Evolutionary conservation across 1,140 invertebrate genomes (phyloP), one percentile per base, ranked within the genome.

Genomic region (Schlechtendalia chinensis): DNA sequence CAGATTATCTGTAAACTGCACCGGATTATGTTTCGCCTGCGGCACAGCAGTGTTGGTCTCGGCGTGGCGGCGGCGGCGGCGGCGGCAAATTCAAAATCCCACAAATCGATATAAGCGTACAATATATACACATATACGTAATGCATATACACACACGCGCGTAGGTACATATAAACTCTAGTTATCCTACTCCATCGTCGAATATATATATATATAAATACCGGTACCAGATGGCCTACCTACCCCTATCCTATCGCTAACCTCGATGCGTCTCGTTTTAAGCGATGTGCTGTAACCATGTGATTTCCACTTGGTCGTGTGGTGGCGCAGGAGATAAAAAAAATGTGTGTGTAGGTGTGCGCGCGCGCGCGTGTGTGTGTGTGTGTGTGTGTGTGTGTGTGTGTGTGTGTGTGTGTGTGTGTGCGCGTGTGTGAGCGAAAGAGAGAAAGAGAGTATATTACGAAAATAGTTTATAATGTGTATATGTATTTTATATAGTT

Each of bases 1-100:
- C 75, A 79, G 75, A 79, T 79, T 79, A 79, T 79, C 75, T 47
- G 75, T 63, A 79, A 79, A 79, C 75, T 79, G 75, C 75, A 63
- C 75, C 22, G 58, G 75, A 79, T 79, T 79, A 79, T 79, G 58
- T 79, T 79, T 63, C 58, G 56, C 58, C 45, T 27, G 39, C 58
- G 65, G 29, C 29, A n/a, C n/a, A 45, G 54, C 54, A 10, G 24
- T 53, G 47, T 53, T 54, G 53, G 50, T 72, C 69, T 72, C 69
- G 27, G 10, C 39, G 22, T 45, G 39, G n/a, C 39, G 22, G 65
- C 65, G 32, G 32, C 67, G 39, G n/a, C 39, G 22, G 65, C 65
- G 32, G 32, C 27, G 54, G 74, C 32, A 24, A 59, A 77, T 59
- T 77, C 56, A 5, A 79, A 79, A 79, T 59, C 39, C 75, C 39